phyloP scores from a whole-genome alignment of 92 coral and sea anemone genomes.

The Epizoanthus ramosus region DNA sequence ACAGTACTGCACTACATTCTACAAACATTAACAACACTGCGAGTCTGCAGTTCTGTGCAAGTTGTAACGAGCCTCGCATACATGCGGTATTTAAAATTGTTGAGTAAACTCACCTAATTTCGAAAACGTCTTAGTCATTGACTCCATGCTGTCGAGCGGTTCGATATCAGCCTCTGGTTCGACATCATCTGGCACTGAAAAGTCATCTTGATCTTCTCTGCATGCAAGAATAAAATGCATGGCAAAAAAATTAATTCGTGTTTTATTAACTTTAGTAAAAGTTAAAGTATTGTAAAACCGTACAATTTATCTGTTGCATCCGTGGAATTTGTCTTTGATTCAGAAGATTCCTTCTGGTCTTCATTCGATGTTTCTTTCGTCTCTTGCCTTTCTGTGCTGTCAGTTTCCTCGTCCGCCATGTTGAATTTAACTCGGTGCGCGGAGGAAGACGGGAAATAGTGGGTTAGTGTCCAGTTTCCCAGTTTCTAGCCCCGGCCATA shows the following conservation, averaged over 20 bases:
- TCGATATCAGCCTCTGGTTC: background rate
- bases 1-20: too few species aligned
- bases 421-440: slow-evolving; percentile 29
- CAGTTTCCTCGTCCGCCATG: slow-evolving; percentile 58
- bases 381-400: background rate
- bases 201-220: background rate
- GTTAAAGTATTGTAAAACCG: background rate
- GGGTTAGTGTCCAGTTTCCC: too few species aligned
- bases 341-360: background rate
- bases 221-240: background rate
- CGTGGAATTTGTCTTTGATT: background rate
- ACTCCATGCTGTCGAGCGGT: slow-evolving; percentile 52
- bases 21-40: too few species aligned
- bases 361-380: background rate
- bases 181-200: slow-evolving; percentile 8
- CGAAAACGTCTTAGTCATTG: slow-evolving; percentile 63
- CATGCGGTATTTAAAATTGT: background rate
- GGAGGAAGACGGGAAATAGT: slow-evolving; percentile 14
- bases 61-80: background rate
- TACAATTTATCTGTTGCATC: background rate
- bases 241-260: background rate
- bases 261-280: background rate
- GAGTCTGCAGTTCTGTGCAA: background rate
- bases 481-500: too few species aligned
- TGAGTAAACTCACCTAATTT: slow-evolving; percentile 68